Percentiles rank a stretch among this genome's conserved stretches.
Evolutionary conservation across 2,113 vertebrate species (phyloP).

Genomic region (Macquaria ambigua): DNA sequence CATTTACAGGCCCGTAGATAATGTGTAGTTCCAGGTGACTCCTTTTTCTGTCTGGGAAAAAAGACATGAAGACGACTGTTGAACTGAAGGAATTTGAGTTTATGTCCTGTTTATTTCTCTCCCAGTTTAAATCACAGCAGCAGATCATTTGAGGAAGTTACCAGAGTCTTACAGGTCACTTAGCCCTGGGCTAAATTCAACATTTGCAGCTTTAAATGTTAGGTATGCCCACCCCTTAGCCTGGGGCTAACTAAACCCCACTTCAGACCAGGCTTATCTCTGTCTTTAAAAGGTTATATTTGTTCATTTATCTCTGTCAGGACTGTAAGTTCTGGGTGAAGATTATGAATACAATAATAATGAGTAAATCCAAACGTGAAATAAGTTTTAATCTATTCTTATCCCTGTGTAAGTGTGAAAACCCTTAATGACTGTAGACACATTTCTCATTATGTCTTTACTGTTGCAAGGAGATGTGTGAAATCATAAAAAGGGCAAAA

Average conservation of each 20-base stretch:
- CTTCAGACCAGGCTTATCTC: background rate
- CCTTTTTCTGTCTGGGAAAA: background rate
- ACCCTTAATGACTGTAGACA: no score
- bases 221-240: background rate
- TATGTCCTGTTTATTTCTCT: background rate
- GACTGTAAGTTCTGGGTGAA: background rate
- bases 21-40: background rate
- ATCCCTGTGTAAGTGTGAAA: no score
- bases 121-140: background rate
- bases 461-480: no score
- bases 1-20: conserved; percentile 15
- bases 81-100: background rate
- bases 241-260: background rate
- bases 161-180: background rate
- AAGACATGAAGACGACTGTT: background rate
- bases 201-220: conserved; percentile 9
- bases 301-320: conserved; percentile 1
- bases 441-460: no score
- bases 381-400: no score
- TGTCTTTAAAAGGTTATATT: background rate
- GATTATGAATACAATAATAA: background rate
- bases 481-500: no score
- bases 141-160: background rate
- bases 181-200: background rate
- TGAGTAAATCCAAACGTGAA: no score